Base-by-base conservation (phyloP, 1,140 invertebrate species). In the Cyrtorhinus lividipennis region DNA sequence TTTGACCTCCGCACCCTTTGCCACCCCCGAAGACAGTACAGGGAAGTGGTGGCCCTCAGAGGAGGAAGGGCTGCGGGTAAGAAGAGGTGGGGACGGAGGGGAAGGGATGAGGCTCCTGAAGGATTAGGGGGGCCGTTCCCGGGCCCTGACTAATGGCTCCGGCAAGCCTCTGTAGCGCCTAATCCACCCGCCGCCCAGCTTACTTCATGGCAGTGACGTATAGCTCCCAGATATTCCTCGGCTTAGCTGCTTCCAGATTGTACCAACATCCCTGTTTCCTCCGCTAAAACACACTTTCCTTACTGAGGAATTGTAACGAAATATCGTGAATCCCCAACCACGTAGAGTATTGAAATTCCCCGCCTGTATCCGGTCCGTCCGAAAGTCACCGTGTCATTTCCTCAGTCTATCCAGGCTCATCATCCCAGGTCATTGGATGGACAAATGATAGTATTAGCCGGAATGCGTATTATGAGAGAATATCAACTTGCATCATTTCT, bases 241-340 rank as follows among this genome's bases (percentile, higher is more conserved):
- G 48, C 48, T 53, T 53, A 53, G 48, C 48, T 53, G 48, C 48
- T 20, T 53, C 48, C 48, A 53, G 48, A 53, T 53, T 53, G 48
- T 53, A 53, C 48, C 20, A 53, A 53, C 48, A 53, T 22, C 48
- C 48, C 48, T 22, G 12, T 22, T 22, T 22, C 48, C 48, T 53
- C 8, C 48, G 10, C 48, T 22, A 53, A 12, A 12, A 53, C 18
- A 12, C 48, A 22, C 48, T 53, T 53, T 53, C 48, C 48, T 53
- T 20, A 44, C n/a, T 44, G 38, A n/a, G n/a, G n/a, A 44, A 38
- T 38, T 38, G 30, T 38, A 38, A 38, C 30, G n/a, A n/a, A n/a
- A n/a, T n/a, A n/a, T n/a, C n/a, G n/a, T n/a, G n/a, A n/a, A n/a
- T n/a, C n/a, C n/a, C n/a, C n/a, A n/a, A n/a, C n/a, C n/a, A n/a